Evolutionary conservation across 92 coral and sea anemone genomes (phyloP).

Genomic region (Zoanthus solanderi): DNA sequence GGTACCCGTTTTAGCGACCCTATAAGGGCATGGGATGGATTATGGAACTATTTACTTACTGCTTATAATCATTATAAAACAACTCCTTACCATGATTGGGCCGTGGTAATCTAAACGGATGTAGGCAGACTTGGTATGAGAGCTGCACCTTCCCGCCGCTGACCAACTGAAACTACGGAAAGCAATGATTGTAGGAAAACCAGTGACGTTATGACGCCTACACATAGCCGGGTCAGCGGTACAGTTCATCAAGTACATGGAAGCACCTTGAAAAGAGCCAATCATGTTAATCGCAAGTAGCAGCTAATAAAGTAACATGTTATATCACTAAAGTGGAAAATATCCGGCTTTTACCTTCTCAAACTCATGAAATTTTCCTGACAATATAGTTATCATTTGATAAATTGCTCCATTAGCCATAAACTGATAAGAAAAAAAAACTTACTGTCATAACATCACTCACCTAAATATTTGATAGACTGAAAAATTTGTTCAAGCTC

Average conservation of each 20-base stretch:
- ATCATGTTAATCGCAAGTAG: not conserved
- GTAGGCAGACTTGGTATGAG: constrained; percentile 68
- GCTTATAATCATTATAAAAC: too few relatives aligned
- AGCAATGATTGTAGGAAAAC: constrained; percentile 91
- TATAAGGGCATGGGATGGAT: too few relatives aligned
- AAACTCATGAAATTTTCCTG: too few relatives aligned
- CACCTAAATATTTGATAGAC: constrained; percentile 69
- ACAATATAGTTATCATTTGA: too few relatives aligned
- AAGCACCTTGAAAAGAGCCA: constrained; percentile 62
- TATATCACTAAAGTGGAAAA: too few relatives aligned
- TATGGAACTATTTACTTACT: too few relatives aligned
- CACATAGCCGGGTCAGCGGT: constrained; percentile 81
- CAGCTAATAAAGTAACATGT: too few relatives aligned
- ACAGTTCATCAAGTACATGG: constrained; percentile 92
- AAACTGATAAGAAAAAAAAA: too few relatives aligned
- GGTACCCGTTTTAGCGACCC: too few relatives aligned
- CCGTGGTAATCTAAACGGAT: constrained; percentile 92
- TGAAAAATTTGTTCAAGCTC: constrained; percentile 67
- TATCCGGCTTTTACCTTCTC: too few relatives aligned
- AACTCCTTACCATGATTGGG: constrained; percentile 75
- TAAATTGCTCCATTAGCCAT: too few relatives aligned
- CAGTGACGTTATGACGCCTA: constrained; percentile 81
- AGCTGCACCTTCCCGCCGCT: constrained; percentile 73
- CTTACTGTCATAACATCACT: not conserved
- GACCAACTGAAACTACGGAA: constrained; percentile 97